phyloP scores from a whole-genome alignment of 2,113 vertebrate species.

The Callithrix jacchus region DNA sequence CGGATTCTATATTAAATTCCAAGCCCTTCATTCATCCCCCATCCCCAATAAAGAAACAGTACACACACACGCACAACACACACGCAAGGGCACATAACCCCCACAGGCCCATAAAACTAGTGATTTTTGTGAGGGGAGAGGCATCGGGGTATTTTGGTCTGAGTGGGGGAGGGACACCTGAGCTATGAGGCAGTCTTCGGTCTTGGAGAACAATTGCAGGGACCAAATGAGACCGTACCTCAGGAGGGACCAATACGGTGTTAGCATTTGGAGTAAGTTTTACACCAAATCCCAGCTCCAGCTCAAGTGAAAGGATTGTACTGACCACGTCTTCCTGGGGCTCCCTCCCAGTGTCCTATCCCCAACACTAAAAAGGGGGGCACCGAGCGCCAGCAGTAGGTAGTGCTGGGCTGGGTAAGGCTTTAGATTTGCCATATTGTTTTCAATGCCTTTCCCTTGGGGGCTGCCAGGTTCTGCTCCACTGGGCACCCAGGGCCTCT shows the following conservation, averaged over 20 bases:
- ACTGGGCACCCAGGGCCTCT: background rate
- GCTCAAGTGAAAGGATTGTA: background rate
- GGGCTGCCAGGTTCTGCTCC: background rate
- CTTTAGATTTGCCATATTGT: background rate
- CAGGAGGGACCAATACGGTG: no score
- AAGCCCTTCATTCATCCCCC: background rate
- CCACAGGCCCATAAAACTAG: background rate
- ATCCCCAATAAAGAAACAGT: background rate
- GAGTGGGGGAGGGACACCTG: background rate
- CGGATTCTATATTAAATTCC: background rate
- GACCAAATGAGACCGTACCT: background rate
- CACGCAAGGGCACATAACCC: background rate
- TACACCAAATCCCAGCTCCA: background rate
- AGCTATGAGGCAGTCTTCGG: background rate
- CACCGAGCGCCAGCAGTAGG: no score
- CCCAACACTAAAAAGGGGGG: background rate
- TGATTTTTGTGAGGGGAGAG: background rate
- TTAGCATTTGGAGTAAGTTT: background rate
- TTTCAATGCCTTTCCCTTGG: background rate
- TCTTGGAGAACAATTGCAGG: background rate
- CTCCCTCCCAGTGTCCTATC: accelerated
- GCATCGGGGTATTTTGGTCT: background rate
- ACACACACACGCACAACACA: background rate
- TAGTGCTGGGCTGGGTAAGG: accelerated
- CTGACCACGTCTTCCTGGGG: background rate